phyloP scores from a whole-genome alignment of 1,140 invertebrate species.

The Sitobion miscanthi region DNA sequence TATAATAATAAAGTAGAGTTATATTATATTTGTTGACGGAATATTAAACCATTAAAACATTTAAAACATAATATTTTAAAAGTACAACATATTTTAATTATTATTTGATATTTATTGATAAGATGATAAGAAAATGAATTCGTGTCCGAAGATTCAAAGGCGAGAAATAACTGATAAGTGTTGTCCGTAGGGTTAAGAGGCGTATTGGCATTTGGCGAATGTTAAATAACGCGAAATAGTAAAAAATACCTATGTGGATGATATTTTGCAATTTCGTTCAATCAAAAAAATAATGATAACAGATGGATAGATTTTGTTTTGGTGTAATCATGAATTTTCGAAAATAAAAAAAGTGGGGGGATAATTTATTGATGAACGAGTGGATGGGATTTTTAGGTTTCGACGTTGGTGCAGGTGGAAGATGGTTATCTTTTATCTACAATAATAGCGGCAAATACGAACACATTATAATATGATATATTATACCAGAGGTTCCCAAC shows the following conservation, averaged over 20 bases:
- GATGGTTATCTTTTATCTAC: no score
- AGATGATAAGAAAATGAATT: constrained; percentile 3
- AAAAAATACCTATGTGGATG: background rate
- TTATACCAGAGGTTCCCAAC: no score
- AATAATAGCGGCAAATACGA: no score
- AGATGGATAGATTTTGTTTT: background rate
- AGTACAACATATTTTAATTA: background rate
- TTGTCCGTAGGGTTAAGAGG: background rate
- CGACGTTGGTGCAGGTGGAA: background rate
- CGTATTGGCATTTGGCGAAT: background rate
- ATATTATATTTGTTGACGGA: background rate
- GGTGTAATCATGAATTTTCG: background rate
- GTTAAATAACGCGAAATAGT: background rate
- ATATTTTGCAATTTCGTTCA: background rate
- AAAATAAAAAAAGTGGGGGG: background rate
- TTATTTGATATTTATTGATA: constrained; percentile 10
- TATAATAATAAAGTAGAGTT: background rate
- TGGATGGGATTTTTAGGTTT: background rate
- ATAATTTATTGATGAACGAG: background rate
- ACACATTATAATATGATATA: no score
- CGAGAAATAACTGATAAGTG: background rate
- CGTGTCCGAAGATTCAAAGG: background rate
- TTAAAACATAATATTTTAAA: background rate
- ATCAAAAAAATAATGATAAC: background rate
- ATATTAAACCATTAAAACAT: background rate